Evolutionary conservation across 2,113 vertebrate species (phyloP).

Genomic region (Oncorhynchus kisutch): DNA sequence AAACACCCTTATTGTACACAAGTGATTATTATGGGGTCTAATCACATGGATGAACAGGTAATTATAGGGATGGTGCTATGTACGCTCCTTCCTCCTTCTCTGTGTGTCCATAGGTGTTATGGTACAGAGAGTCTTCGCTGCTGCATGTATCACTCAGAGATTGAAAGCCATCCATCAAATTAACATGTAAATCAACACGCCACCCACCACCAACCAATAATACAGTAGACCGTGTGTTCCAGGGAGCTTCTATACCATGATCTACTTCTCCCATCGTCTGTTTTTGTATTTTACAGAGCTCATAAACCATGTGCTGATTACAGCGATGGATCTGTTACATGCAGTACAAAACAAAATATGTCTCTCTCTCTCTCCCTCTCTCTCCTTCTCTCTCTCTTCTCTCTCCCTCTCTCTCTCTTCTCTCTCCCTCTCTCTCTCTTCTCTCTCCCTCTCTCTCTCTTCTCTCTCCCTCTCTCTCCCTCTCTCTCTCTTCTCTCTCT

Average conservation of each 20-base stretch:
- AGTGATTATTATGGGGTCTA: background rate
- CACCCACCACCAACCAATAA: background rate
- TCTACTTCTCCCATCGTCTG: too few species aligned
- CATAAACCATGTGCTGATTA: constrained; percentile 25
- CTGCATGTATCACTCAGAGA: background rate
- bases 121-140: background rate
- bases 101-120: background rate
- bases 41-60: background rate
- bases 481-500: too few species aligned
- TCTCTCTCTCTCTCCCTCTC: too few species aligned
- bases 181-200: background rate
- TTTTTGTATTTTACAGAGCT: background rate
- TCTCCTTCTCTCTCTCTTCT: too few species aligned
- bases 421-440: too few species aligned
- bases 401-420: too few species aligned
- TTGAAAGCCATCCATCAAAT: background rate
- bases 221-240: background rate
- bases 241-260: background rate
- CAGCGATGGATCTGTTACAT: constrained; percentile 20
- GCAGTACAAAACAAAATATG: background rate
- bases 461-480: too few species aligned
- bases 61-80: background rate
- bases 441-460: too few species aligned
- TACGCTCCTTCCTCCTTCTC: background rate
- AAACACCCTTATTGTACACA: background rate